These are phyloP conservation scores for Calliopum simillimum DNA, from an alignment of 2,888 invertebrate species.

Conservation along the genomic window DNA sequence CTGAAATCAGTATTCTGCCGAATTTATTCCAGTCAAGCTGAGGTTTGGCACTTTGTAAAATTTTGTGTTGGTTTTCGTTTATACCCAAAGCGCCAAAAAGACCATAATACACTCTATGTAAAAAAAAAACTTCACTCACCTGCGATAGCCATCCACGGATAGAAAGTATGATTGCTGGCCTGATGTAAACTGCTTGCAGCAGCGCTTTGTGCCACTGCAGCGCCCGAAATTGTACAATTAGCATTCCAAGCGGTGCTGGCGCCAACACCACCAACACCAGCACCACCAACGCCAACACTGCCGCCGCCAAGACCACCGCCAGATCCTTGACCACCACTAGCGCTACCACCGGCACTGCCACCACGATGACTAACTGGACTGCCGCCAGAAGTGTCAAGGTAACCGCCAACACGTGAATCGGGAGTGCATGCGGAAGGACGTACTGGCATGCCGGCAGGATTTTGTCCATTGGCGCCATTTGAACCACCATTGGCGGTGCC, in stretches of 20 bases:
- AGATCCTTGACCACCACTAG: constrained; percentile 75
- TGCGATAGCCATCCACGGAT: constrained; percentile 99
- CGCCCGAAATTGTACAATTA: constrained; percentile 84
- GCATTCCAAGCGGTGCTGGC: constrained; percentile 84
- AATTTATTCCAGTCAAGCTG: too few relatives aligned
- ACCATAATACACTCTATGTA: too few relatives aligned
- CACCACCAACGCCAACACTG: constrained; percentile 75
- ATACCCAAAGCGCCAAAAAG: too few relatives aligned
- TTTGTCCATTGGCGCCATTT: constrained; percentile 74
- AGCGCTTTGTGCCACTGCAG: constrained; percentile 81
- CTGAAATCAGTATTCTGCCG: too few relatives aligned
- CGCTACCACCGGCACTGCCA: constrained; percentile 73
- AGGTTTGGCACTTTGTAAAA: too few relatives aligned
- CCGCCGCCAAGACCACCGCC: constrained; percentile 68
- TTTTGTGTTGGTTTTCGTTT: too few relatives aligned
- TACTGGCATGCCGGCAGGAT: constrained; percentile 70
- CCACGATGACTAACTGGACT: constrained; percentile 80
- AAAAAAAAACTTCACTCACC: constrained; percentile 85
- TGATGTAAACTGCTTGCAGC: constrained; percentile 90
- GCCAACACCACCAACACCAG: constrained; percentile 69
- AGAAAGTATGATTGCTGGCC: constrained; percentile 92
- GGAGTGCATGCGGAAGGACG: constrained; percentile 92
- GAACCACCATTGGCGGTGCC: constrained; percentile 69
- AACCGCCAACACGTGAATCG: constrained; percentile 84
- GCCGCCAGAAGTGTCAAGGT: constrained; percentile 80